phyloP scores from a whole-genome alignment of 64 coral and sea anemone species.

The Porites lutea region DNA sequence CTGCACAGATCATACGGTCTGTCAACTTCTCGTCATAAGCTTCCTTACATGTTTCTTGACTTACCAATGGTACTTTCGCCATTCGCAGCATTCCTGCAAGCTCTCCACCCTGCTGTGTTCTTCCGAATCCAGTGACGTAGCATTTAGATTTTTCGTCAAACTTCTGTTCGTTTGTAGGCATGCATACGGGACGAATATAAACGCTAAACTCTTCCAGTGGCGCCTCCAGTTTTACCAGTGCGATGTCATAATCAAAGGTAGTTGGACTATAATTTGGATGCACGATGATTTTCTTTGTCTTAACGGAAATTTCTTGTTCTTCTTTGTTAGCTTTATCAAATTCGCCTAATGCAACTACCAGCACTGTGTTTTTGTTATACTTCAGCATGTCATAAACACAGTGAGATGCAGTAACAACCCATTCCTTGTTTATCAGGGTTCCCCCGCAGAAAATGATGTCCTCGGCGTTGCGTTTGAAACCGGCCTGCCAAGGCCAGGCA shows the following conservation, averaged over 20 bases:
- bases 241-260: constrained; percentile 57
- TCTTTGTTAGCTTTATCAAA: constrained; percentile 57
- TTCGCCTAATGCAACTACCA: constrained; percentile 46
- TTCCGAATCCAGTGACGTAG: constrained; percentile 72
- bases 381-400: constrained; percentile 36
- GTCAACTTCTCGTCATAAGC: constrained; percentile 40
- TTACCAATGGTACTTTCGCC: constrained; percentile 61
- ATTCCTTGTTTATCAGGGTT: constrained; percentile 60
- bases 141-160: constrained; percentile 25
- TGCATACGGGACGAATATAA: constrained; percentile 62
- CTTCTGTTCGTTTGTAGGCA: constrained; percentile 3
- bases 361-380: not conserved
- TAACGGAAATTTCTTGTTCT: constrained; percentile 55
- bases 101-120: constrained; percentile 62
- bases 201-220: constrained; percentile 51
- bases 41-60: constrained; percentile 45
- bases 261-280: constrained; percentile 30
- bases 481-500: constrained; percentile 76
- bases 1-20: constrained; percentile 73
- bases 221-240: constrained; percentile 45
- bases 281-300: constrained; percentile 50
- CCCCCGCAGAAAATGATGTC: constrained; percentile 62
- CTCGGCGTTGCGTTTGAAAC: constrained; percentile 5
- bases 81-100: constrained; percentile 47
- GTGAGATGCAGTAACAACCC: constrained; percentile 64